Evolutionary conservation across 1,140 invertebrate genomes (phyloP), one percentile per base, ranked within the genome.

Genomic region (Vanessa atalanta): DNA sequence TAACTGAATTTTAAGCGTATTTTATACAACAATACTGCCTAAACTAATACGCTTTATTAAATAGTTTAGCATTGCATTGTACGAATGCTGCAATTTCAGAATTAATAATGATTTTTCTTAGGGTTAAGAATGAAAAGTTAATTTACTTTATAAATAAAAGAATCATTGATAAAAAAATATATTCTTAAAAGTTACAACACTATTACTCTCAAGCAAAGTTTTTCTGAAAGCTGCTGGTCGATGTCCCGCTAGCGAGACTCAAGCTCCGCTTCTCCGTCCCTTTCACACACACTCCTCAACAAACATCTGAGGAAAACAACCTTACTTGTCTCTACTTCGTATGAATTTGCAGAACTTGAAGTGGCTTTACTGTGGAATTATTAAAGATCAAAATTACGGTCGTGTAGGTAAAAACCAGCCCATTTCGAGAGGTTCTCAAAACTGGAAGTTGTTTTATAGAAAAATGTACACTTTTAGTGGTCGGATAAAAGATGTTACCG

Each of bases 191-290:
- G 89, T 88, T 92, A 48, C 85, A 88, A 84, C 72, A 60, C 76
- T 88, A 63, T 72, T 70, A 53, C 68, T 70, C 73, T 81, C 51
- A 81, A 71, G 61, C 76, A 65, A 87, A 82, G 85, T 92, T 92
- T 92, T 90, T 92, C 88, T 88, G 88, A 92, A 92, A 91, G 89
- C 89, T 92, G 90, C 88, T 92, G 89, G 90, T 92, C 90, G 90
- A 92, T 91, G 90, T 92, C 90, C 90, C 90, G 90, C 90, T 92
- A 91, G 86, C 76, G 78, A 86, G 83, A 79, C 85, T 90, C 83
- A 80, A 89, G 83, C 84, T 84, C 77, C 74, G 66, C 74, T 83
- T 63, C 69, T 75, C 80, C 73, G 60, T 91, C 88, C 74, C 79
- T 85, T 64, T 91, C 82, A 67, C 65, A 81, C 81, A 57, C 64